Conservation (phyloP, 2,888 invertebrate genomes). For the Ornithoptera alexandrae region DNA sequence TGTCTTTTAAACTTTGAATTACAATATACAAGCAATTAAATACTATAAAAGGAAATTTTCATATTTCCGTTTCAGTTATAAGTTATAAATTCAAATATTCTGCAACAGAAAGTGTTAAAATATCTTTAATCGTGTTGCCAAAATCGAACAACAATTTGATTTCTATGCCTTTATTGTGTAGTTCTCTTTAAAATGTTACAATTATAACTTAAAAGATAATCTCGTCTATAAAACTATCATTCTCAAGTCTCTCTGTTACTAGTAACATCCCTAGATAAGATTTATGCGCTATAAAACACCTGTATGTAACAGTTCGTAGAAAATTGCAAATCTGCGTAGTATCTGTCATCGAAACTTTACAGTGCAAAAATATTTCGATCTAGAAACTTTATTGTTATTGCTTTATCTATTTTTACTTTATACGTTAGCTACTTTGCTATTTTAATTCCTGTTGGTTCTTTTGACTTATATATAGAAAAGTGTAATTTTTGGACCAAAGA, state of each 20-base stretch:
- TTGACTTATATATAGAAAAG: not conserved
- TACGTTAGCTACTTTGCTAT: not conserved
- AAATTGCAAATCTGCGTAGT: constrained; percentile 17
- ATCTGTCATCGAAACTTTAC: constrained; percentile 18
- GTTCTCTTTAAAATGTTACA: too few relatives aligned
- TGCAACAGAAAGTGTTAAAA: too few relatives aligned
- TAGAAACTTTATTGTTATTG: constrained; percentile 8
- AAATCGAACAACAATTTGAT: too few relatives aligned
- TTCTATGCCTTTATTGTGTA: too few relatives aligned
- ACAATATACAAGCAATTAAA: not conserved
- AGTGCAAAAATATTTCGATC: constrained; percentile 21
- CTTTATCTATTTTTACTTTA: not conserved
- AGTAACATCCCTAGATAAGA: not conserved
- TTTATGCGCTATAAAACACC: constrained; percentile 20
- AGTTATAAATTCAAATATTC: too few relatives aligned
- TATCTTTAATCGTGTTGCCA: too few relatives aligned
- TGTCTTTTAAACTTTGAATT: not conserved
- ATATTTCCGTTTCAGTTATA: not conserved
- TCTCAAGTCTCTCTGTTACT: not conserved
- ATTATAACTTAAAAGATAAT: too few relatives aligned
- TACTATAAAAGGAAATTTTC: not conserved
- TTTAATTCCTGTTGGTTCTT: not conserved
- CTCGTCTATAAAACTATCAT: not conserved
- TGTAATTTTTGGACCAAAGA: too few relatives aligned
- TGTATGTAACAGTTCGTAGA: constrained; percentile 2